These are phyloP conservation scores for Cotesia vestalis DNA, from an alignment of 1,140 invertebrate species.

Conservation along the genomic window DNA sequence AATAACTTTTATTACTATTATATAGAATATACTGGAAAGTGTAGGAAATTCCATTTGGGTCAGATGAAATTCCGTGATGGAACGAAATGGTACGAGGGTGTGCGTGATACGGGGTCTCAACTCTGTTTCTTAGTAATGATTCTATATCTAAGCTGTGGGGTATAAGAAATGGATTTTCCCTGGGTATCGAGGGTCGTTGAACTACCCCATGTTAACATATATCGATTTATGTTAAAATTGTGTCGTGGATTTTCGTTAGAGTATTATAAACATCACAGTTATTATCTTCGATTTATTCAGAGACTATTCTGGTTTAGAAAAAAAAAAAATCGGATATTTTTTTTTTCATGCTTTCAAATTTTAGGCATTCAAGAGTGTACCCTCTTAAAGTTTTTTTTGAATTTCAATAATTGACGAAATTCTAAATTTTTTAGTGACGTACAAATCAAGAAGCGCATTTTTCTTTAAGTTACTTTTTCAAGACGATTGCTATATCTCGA, in stretches of 20 bases:
- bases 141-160: conserved; percentile 5
- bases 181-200: conserved; percentile 31
- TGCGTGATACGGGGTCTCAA: background rate
- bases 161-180: conserved; percentile 23
- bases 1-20: too few species aligned
- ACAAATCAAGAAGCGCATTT: too few species aligned
- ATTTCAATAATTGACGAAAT: too few species aligned
- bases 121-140: conserved; percentile 22
- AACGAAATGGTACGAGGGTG: conserved; percentile 32
- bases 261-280: background rate
- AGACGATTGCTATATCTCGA: too few species aligned
- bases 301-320: too few species aligned
- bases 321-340: too few species aligned
- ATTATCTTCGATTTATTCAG: too few species aligned
- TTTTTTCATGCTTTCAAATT: too few species aligned
- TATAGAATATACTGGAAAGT: conserved; percentile 21
- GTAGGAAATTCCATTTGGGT: conserved; percentile 28
- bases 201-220: conserved; percentile 29
- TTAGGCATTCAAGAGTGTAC: too few species aligned
- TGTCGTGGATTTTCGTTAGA: conserved; percentile 22
- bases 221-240: conserved; percentile 33
- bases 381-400: too few species aligned
- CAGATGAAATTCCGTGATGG: conserved; percentile 28
- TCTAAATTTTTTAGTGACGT: too few species aligned
- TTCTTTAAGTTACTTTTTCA: too few species aligned